Percentiles rank a stretch among this genome's conserved stretches.
Conservation (phyloP, 2,888 invertebrate genomes). For the Tipula helvola region DNA sequence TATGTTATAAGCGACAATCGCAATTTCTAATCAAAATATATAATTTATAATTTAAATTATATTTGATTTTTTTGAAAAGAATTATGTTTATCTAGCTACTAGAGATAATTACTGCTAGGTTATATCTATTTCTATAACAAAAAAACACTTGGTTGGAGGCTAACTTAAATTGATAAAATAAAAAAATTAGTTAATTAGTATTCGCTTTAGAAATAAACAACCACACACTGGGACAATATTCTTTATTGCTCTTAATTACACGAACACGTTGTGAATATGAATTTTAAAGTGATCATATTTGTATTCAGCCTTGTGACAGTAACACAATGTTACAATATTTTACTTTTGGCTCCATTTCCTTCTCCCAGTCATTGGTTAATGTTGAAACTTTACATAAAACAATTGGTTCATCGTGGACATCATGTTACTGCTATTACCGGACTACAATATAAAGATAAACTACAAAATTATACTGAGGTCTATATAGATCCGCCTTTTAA, state of each 20-base stretch:
- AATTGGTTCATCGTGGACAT: constrained; percentile 33
- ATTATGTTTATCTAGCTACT: too few species aligned
- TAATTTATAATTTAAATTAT: too few species aligned
- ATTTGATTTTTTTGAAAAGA: too few species aligned
- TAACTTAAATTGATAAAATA: too few species aligned
- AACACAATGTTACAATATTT: constrained; percentile 22
- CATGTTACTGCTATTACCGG: constrained; percentile 31
- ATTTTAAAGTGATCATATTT: background rate
- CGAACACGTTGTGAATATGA: background rate
- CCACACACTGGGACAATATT: background rate
- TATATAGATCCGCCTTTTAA: constrained; percentile 30
- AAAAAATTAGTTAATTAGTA: too few species aligned
- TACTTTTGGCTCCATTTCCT: constrained; percentile 34
- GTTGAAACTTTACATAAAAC: constrained; percentile 31
- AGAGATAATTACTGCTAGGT: too few species aligned
- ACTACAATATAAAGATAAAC: background rate
- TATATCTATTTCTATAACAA: background rate
- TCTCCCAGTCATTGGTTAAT: constrained; percentile 36
- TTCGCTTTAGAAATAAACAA: background rate
- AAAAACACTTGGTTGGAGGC: too few species aligned
- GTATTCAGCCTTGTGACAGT: background rate
- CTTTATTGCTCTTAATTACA: background rate
- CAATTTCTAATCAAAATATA: too few species aligned
- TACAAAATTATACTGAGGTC: constrained; percentile 35
- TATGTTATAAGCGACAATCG: too few species aligned